phyloP scores from a whole-genome alignment of 2,113 vertebrate species.

The Numenius arquata region DNA sequence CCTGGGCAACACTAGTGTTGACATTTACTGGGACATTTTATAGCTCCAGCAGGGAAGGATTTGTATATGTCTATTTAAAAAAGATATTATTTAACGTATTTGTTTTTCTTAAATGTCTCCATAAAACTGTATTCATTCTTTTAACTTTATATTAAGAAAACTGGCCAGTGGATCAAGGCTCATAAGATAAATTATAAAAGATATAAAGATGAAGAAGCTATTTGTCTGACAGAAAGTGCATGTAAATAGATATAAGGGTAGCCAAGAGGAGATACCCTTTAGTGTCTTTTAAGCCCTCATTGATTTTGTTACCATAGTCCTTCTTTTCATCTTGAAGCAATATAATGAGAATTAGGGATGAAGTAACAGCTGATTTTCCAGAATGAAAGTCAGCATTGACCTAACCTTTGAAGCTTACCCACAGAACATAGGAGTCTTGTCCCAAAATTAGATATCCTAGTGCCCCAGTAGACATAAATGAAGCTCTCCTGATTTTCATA shows the following conservation, averaged over 20 bases:
- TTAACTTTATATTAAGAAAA: neutral
- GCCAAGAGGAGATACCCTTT: neutral
- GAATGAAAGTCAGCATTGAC: neutral
- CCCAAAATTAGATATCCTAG: neutral
- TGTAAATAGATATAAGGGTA: neutral
- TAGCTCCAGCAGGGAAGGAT: neutral
- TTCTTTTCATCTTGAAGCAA: neutral
- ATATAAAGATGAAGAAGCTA: neutral
- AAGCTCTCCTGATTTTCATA: neutral
- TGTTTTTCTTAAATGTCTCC: neutral
- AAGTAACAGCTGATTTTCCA: neutral
- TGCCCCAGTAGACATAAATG: neutral
- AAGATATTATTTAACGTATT: neutral
- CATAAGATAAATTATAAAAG: neutral
- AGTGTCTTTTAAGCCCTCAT: neutral
- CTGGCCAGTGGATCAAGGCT: neutral
- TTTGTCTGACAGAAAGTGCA: neutral
- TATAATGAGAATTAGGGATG: neutral
- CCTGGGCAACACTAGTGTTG: neutral
- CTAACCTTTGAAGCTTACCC: neutral
- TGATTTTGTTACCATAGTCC: neutral
- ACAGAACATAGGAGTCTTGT: fast-evolving
- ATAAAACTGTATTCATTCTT: neutral
- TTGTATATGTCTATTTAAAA: neutral
- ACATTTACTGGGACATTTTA: slow-evolving; percentile 7